A percentile compares a stretch with the other conserved stretches of the same genome.
Evolutionary conservation across 2,113 vertebrate species (phyloP).

Genomic region (Otus sunia): DNA sequence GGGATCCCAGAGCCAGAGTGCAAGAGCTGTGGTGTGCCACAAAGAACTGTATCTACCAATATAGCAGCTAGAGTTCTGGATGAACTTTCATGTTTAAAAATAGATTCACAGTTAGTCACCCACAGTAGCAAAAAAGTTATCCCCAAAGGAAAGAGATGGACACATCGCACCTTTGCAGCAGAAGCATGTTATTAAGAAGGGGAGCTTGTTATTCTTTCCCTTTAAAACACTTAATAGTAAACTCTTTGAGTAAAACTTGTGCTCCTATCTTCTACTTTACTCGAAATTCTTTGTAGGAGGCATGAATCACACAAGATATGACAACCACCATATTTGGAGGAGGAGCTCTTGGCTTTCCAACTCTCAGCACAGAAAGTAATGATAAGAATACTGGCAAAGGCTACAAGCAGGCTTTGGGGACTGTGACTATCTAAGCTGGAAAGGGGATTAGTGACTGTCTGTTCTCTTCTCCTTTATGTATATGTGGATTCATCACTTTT

Average conservation of each 20-base stretch:
- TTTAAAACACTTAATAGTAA: not conserved
- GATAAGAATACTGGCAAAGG: not conserved
- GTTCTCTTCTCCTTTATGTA: not conserved
- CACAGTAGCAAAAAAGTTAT: not conserved
- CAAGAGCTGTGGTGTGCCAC: not conserved
- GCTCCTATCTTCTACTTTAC: not conserved
- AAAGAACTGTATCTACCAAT: not conserved
- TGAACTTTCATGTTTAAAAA: not conserved
- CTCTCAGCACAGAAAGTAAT: not conserved
- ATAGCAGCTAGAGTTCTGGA: not conserved
- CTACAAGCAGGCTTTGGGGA: not conserved
- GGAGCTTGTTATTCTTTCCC: not conserved
- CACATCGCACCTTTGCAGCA: not conserved
- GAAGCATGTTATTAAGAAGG: not conserved
- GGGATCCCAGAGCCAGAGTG: not conserved
- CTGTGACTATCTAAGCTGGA: not conserved
- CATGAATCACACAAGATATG: not conserved
- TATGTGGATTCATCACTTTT: not conserved
- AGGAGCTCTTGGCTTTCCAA: not conserved
- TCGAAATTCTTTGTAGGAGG: not conserved
- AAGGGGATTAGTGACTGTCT: not conserved
- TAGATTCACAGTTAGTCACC: not conserved
- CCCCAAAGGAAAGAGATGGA: not conserved
- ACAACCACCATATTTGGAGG: not conserved
- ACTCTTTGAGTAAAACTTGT: not conserved